These are phyloP conservation scores for Clarias fuscus DNA, from an alignment of 2,797 vertebrate genomes.

Conservation along the genomic window DNA sequence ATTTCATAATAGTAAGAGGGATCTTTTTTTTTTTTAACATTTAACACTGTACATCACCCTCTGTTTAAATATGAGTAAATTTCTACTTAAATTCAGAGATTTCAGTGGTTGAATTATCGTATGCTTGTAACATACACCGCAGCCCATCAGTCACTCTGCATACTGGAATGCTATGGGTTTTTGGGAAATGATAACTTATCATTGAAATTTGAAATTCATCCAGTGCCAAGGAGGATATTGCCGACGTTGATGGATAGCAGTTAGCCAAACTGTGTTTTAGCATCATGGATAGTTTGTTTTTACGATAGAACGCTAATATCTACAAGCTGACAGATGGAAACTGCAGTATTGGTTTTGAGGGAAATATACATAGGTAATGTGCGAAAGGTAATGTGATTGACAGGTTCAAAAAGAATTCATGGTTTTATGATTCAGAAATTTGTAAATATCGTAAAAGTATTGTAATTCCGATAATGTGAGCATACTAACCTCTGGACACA, in stretches of 20 bases:
- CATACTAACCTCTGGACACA: neutral
- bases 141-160: constrained; percentile 9
- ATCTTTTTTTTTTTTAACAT: constrained; percentile 24
- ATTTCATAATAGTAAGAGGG: constrained; percentile 38
- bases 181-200: neutral
- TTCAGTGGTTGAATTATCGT: constrained; percentile 16
- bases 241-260: neutral
- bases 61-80: constrained; percentile 42
- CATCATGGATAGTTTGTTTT: neutral
- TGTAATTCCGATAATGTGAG: neutral
- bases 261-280: constrained; percentile 1
- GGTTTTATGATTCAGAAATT: neutral
- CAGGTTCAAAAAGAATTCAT: neutral
- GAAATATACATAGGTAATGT: neutral
- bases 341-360: neutral
- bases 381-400: neutral
- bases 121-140: constrained; percentile 1
- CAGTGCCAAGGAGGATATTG: neutral
- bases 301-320: neutral
- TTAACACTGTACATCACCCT: constrained; percentile 43
- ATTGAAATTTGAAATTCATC: neutral
- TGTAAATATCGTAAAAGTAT: neutral
- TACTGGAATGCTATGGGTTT: neutral
- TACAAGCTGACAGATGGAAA: neutral
- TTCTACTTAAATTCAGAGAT: constrained; percentile 9